Evolutionary conservation across 1,140 invertebrate species (phyloP).

Genomic region (Saccostrea glomerata): DNA sequence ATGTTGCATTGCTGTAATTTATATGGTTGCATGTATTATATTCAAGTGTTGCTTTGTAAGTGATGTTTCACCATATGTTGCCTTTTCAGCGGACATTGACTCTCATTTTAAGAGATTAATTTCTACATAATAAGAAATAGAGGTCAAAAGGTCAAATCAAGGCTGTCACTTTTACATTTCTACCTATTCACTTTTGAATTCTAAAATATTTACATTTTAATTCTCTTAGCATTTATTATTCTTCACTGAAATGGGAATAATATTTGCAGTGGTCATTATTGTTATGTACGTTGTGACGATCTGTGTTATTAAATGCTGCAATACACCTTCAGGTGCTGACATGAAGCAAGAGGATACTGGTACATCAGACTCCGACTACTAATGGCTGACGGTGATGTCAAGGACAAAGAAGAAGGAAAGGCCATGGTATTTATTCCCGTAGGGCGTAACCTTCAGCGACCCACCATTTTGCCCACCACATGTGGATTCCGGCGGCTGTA

Average conservation of each 20-base stretch:
- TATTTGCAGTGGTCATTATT: background rate
- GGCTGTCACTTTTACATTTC: background rate
- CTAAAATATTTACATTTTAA: background rate
- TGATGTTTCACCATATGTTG: background rate
- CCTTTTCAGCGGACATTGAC: background rate
- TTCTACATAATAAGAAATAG: background rate
- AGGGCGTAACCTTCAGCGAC: slow-evolving; percentile 53
- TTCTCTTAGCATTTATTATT: background rate
- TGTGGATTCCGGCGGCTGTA: slow-evolving; percentile 64
- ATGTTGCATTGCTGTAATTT: too few species aligned
- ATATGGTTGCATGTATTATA: too few species aligned
- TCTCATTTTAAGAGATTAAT: background rate
- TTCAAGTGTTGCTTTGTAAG: background rate
- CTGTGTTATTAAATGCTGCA: background rate
- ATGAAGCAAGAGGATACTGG: background rate
- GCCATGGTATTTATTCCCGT: slow-evolving; percentile 60
- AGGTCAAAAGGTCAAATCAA: background rate
- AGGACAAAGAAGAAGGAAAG: slow-evolving; percentile 6
- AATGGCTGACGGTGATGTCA: background rate
- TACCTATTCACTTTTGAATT: background rate
- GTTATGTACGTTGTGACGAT: background rate
- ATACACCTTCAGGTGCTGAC: background rate
- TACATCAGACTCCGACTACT: background rate
- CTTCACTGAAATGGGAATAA: background rate
- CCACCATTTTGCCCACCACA: slow-evolving; percentile 59